Conservation (phyloP, 2,113 vertebrate species). For the Corvus moneduloides region DNA sequence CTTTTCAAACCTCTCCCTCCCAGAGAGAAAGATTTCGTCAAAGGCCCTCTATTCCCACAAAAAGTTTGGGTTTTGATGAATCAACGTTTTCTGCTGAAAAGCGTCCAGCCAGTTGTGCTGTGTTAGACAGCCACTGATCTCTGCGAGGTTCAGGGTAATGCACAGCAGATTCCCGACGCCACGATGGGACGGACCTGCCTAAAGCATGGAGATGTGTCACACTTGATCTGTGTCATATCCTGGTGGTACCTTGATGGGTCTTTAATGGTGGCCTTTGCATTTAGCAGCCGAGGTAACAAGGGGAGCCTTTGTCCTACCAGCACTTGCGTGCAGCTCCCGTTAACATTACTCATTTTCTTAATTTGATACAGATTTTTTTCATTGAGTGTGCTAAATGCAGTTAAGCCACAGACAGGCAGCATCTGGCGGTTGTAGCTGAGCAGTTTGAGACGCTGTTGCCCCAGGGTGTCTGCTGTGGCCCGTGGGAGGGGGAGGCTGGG, state of each 20-base stretch:
- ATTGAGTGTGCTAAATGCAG: conserved; percentile 39
- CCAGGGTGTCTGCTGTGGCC: conserved; percentile 18
- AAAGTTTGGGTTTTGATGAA: conserved; percentile 38
- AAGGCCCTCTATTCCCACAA: neutral
- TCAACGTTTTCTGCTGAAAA: neutral
- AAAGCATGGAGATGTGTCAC: neutral
- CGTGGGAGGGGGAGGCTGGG: neutral
- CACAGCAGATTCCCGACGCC: neutral
- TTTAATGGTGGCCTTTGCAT: neutral
- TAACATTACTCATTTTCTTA: conserved; percentile 53
- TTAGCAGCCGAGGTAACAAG: neutral
- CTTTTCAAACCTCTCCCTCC: neutral
- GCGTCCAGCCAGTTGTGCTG: neutral
- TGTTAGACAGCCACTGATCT: neutral
- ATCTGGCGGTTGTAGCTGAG: conserved; percentile 21
- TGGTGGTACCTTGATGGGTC: conserved; percentile 19
- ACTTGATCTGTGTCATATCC: neutral
- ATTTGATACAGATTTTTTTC: conserved; percentile 64
- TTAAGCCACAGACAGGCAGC: conserved; percentile 50
- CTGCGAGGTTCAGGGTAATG: neutral
- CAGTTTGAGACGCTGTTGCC: conserved; percentile 16
- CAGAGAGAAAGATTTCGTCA: neutral
- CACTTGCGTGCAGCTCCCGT: conserved; percentile 7
- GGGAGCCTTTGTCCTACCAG: conserved; percentile 34
- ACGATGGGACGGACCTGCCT: neutral